Conservation (phyloP, 2,888 invertebrate genomes). For the Epinotia brunnichana region DNA sequence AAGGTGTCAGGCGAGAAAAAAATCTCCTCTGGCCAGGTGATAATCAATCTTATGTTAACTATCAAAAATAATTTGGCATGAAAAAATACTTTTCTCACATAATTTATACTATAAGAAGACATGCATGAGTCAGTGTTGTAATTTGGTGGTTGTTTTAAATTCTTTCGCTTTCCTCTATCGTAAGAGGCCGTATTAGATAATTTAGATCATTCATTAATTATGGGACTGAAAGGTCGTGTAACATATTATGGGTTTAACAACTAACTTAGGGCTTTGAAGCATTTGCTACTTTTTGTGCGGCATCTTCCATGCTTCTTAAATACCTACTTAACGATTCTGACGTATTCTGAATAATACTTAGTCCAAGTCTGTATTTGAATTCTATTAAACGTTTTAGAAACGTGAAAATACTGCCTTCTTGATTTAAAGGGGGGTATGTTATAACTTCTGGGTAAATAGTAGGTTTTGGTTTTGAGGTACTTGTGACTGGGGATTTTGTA, state of each 20-base stretch:
- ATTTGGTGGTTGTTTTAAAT: background rate
- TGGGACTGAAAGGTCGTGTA: constrained; percentile 18
- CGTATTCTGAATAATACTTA: constrained; percentile 87
- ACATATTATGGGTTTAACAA: constrained; percentile 22
- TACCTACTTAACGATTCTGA: constrained; percentile 87
- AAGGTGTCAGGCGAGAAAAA: no score
- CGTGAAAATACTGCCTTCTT: constrained; percentile 80
- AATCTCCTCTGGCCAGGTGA: no score
- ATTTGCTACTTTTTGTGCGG: constrained; percentile 61
- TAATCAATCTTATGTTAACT: no score
- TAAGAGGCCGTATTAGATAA: background rate
- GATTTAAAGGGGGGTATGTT: constrained; percentile 71
- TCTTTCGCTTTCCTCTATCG: background rate
- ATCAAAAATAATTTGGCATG: no score
- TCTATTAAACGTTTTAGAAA: constrained; percentile 86
- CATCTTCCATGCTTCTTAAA: constrained; percentile 83
- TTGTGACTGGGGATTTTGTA: constrained; percentile 50
- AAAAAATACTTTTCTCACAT: no score
- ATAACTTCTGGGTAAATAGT: constrained; percentile 66
- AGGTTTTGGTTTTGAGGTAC: constrained; percentile 55
- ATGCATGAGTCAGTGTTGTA: background rate
- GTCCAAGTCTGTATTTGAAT: constrained; percentile 86
- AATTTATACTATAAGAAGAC: no score
- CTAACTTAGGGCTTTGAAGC: constrained; percentile 54
- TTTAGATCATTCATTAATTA: constrained; percentile 26